Conservation (phyloP, 2,888 invertebrate genomes). For the Reticulitermes lucifugus region DNA sequence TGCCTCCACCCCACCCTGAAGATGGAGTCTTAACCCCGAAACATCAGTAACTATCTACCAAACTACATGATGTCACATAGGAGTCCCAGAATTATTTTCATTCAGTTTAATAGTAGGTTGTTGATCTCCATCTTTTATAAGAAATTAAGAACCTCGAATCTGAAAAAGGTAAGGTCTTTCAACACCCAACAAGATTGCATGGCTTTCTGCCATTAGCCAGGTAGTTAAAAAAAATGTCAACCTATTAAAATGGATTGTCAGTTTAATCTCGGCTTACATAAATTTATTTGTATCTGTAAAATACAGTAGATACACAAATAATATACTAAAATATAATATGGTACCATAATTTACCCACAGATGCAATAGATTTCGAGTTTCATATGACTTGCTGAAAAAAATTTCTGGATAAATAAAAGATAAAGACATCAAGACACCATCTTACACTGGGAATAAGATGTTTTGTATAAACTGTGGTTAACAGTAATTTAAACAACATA, state of each 20-base stretch:
- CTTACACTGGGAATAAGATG: slow-evolving; percentile 18
- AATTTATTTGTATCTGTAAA: slow-evolving; percentile 38
- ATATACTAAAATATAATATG: slow-evolving; percentile 41
- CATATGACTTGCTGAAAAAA: background rate
- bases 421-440: slow-evolving; percentile 31
- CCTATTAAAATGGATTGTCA: background rate
- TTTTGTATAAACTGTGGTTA: background rate
- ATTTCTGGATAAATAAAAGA: slow-evolving; percentile 10
- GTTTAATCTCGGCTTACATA: slow-evolving; percentile 29
- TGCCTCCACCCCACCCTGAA: too few relatives aligned
- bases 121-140: too few relatives aligned
- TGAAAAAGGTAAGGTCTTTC: too few relatives aligned
- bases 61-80: too few relatives aligned
- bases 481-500: slow-evolving; percentile 39
- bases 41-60: too few relatives aligned
- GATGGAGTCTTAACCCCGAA: too few relatives aligned
- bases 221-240: too few relatives aligned
- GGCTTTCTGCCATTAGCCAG: too few relatives aligned
- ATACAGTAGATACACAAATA: slow-evolving; percentile 41
- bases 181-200: too few relatives aligned
- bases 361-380: slow-evolving; percentile 27
- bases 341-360: slow-evolving; percentile 24
- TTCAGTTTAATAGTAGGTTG: too few relatives aligned
- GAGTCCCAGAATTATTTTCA: too few relatives aligned
- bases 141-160: too few relatives aligned